Conservation (phyloP, 2,888 invertebrate species). For the Pecten maximus region DNA sequence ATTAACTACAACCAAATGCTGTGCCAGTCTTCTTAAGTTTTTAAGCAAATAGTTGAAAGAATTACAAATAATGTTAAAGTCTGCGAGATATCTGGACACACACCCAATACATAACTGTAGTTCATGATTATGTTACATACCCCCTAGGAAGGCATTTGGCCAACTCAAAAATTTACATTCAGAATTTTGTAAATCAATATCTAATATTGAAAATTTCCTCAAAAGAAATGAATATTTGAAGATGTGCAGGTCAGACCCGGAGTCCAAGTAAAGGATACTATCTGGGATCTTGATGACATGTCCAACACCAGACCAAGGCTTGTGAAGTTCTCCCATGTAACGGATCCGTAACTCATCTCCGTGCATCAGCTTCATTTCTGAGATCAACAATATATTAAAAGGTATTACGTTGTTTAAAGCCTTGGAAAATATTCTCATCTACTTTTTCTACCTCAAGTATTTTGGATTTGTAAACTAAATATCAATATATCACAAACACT, state of each 20-base stretch:
- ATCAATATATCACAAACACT: too few species aligned
- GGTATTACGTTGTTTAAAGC: background rate
- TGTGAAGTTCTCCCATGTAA: conserved; percentile 94
- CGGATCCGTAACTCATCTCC: conserved; percentile 97
- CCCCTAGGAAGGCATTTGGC: too few species aligned
- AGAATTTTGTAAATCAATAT: background rate
- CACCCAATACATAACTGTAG: background rate
- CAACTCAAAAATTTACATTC: too few species aligned
- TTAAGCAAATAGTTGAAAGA: too few species aligned
- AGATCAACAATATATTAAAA: conserved; percentile 46
- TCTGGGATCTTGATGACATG: conserved; percentile 92
- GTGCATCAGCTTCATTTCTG: conserved; percentile 99
- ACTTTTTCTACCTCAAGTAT: too few species aligned
- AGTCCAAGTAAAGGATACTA: conserved; percentile 81
- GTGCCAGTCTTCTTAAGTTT: too few species aligned
- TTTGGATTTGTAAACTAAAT: too few species aligned
- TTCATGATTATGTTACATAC: too few species aligned
- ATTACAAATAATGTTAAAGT: too few species aligned
- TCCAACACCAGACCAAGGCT: conserved; percentile 98
- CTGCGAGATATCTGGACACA: too few species aligned
- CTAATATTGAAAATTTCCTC: background rate
- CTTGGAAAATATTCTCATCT: too few species aligned
- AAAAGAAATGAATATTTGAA: background rate
- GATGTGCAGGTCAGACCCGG: background rate
- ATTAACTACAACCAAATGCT: background rate